Evolutionary conservation across 2,888 invertebrate species (phyloP), one percentile per base, ranked within the genome.

Genomic region (Andrena flavipes): DNA sequence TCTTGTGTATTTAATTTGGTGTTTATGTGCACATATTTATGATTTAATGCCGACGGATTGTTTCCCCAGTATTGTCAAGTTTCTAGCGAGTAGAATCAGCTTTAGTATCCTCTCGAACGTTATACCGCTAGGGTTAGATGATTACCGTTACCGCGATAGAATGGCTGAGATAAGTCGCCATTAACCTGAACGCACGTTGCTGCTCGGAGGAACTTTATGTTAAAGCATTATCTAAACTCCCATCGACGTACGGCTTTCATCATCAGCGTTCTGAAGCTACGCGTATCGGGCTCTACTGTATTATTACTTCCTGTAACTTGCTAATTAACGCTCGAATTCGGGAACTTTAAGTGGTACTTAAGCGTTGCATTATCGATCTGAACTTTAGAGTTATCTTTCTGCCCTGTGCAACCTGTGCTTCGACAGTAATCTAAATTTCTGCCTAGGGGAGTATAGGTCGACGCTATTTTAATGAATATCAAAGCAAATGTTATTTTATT

Each of bases 321-420:
- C 29, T 70, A 74, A 82, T 79, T 71, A 56, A 71, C 71, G n/a
- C 29, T 56, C 48, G 26, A 56, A 63, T 67, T 71, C 48, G 49
- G 56, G 35, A 67, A 80, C 16, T 59, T 59, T 65, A 64, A 71
- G 29, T 64, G 29, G 29, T 33, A 56, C 70, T 64, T 64, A 33
- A 59, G 23, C n/a, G 16, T 26, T 48, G 48, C 16, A 48, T 20
- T 35, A 62, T 62, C 62, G 20, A 10, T 23, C 7, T 7, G 4
- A 30, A 48, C 20, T 63, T 63, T 10, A 56, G 56, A 56, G 23
- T 26, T 56, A 23, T 56, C 20, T 20, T 56, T 56, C 23, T 2
- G 54, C 56, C 56, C 23, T 20, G 20, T 54, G 20, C 20, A 20
- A 2, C 54, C 20, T 20, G 42, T 42, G 42, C 42, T 23, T 56